Evolutionary conservation across 1,140 invertebrate genomes (phyloP), one percentile per base, ranked within the genome.

Genomic region (Wiebesia pumilae): DNA sequence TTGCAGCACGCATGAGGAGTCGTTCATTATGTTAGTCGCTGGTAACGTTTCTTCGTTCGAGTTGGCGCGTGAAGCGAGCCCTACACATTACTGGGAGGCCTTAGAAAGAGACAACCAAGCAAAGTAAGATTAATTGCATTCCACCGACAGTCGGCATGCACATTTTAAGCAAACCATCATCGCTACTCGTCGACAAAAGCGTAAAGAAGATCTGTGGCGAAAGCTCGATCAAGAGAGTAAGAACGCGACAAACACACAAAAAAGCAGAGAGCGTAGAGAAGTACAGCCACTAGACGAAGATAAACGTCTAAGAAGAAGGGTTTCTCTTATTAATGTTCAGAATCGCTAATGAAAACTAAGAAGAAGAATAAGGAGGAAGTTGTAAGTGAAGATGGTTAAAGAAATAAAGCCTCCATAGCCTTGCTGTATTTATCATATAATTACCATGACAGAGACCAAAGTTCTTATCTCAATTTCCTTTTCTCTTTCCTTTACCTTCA

Each of bases 361-460:
- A 67, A 80, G 58, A 81, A 69, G 43, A 67, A 47, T 58, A 69
- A 43, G 88, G 89, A 87, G 85, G 88, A 89, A 86, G 89, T 89
- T n/a, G 88, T 87, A 89, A 81, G 87, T 88, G 27, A 40, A 38
- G 82, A 65, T 78, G 69, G 43, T 14, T 35, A 80, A 77, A 81
- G 89, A 91, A 90, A 93, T 91, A 93, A 90, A 91, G 88, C 89
- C 91, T 92, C 91, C 88, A 88, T 90, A 91, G 92, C 90, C 91
- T 93, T 93, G 92, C 93, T 93, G 91, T 93, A 94, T 94, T 94
- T 94, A 93, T 94, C 93, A 93, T 94, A 93, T 93, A 94, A 94
- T 94, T 94, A 93, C 91, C 93, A 93, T 94, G 93, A 94, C 93
- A 93, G 91, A 92, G 90, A 91, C 88, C 88, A 91, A 89, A 89